A percentile compares a stretch with the other conserved stretches of the same genome.
Conservation (phyloP, 2,797 vertebrate genomes). For the Hypotaenidia philippensis region DNA sequence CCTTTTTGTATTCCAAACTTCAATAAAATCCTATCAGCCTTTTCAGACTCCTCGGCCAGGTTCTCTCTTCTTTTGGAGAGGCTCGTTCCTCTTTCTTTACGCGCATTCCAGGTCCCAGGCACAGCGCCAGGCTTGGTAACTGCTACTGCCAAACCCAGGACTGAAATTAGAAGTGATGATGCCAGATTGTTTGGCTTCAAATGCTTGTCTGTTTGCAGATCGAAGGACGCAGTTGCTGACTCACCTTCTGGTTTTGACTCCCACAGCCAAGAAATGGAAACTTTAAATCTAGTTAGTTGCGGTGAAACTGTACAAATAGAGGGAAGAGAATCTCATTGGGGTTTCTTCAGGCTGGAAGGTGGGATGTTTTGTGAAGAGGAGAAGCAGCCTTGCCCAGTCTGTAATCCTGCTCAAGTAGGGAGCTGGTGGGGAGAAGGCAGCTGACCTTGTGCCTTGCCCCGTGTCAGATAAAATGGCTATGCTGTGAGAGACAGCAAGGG, state of each 20-base stretch:
- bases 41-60: neutral
- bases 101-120: neutral
- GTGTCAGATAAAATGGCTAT: neutral
- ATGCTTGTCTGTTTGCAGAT: slow-evolving; percentile 14
- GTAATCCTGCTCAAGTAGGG: neutral
- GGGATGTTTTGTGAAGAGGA: neutral
- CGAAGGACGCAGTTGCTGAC: neutral
- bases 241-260: neutral
- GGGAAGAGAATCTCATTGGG: neutral
- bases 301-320: neutral
- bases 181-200: neutral
- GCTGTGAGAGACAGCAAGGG: neutral
- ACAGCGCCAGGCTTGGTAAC: neutral
- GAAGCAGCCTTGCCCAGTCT: neutral
- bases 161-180: neutral
- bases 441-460: neutral
- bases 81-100: neutral
- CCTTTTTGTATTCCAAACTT: slow-evolving; percentile 41
- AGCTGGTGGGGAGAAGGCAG: neutral
- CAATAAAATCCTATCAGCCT: slow-evolving; percentile 60
- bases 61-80: neutral
- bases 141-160: neutral
- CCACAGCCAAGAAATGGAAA: neutral
- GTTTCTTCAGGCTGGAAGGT: neutral
- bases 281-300: neutral